A percentile compares a stretch with the other conserved stretches of the same genome.
These are phyloP conservation scores for Mylabris sibirica DNA, from an alignment of 2,888 invertebrate species.

Conservation along the genomic window DNA sequence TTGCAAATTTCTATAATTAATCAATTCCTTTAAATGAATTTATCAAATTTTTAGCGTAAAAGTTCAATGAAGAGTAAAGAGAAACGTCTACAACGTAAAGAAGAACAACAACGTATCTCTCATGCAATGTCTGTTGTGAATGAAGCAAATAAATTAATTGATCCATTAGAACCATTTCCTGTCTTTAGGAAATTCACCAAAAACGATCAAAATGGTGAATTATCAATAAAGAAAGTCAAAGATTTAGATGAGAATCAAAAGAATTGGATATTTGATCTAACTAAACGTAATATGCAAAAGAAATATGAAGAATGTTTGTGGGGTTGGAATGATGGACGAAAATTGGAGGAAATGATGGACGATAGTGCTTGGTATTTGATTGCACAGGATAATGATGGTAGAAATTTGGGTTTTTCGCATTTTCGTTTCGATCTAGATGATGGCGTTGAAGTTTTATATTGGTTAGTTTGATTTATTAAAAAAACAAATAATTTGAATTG, in stretches of 20 bases:
- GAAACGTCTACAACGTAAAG: slow-evolving; percentile 68
- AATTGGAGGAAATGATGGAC: slow-evolving; percentile 76
- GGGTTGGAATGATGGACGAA: slow-evolving; percentile 82
- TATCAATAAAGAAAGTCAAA: slow-evolving; percentile 68
- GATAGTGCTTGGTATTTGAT: slow-evolving; percentile 78
- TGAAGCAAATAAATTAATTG: slow-evolving; percentile 67
- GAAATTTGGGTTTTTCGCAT: slow-evolving; percentile 77
- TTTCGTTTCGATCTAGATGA: slow-evolving; percentile 86
- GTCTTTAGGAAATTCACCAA: slow-evolving; percentile 70
- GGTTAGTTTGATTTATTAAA: slow-evolving; percentile 63
- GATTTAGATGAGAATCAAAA: slow-evolving; percentile 67
- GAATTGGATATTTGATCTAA: slow-evolving; percentile 77
- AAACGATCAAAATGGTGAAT: slow-evolving; percentile 67
- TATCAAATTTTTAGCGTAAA: slow-evolving; percentile 62
- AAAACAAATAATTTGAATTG: background rate
- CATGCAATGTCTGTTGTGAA: slow-evolving; percentile 69
- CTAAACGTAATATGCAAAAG: slow-evolving; percentile 80
- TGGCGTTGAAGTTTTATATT: slow-evolving; percentile 79
- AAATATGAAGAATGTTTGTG: slow-evolving; percentile 79
- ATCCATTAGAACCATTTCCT: slow-evolving; percentile 69
- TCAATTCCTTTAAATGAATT: background rate
- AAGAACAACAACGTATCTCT: slow-evolving; percentile 68
- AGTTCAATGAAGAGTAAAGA: slow-evolving; percentile 67
- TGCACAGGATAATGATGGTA: slow-evolving; percentile 64
- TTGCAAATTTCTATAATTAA: too few species aligned